Percentiles rank a stretch among this genome's conserved stretches.
Conservation (phyloP, 2,888 invertebrate species). For the Lampropteryx suffumata region DNA sequence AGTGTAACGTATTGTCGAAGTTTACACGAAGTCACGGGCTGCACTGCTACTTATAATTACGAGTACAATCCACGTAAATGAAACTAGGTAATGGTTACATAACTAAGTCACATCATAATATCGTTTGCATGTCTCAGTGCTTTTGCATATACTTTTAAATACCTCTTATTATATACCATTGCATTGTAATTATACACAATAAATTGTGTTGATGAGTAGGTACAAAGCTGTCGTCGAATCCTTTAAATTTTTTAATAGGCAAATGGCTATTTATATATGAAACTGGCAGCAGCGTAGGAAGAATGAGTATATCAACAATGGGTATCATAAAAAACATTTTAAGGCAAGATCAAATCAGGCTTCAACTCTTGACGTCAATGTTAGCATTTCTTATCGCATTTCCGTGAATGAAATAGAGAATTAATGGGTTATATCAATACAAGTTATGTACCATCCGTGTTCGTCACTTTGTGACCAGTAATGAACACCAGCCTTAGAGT, state of each 20-base stretch:
- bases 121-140: slow-evolving; percentile 7
- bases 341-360: not conserved
- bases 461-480: slow-evolving; percentile 3
- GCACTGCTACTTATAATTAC: no score
- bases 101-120: slow-evolving; percentile 7
- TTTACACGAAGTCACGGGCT: no score
- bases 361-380: slow-evolving; percentile 16
- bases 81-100: not conserved
- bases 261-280: no score
- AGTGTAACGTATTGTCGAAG: no score
- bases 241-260: no score
- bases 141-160: slow-evolving; percentile 3
- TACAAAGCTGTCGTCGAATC: not conserved
- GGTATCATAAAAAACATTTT: not conserved
- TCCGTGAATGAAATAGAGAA: slow-evolving; percentile 3
- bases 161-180: slow-evolving; percentile 9
- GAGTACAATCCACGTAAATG: not conserved
- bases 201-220: not conserved
- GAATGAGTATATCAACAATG: no score
- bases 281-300: no score
- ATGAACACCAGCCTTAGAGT: not conserved
- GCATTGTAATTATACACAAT: slow-evolving; percentile 4
- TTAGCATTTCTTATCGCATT: slow-evolving; percentile 26
- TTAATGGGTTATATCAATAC: slow-evolving; percentile 17
- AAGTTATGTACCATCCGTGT: slow-evolving; percentile 2